A percentile compares a stretch with the other conserved stretches of the same genome.
Conservation (phyloP, 2,888 invertebrate genomes). For the Julus scanicus region DNA sequence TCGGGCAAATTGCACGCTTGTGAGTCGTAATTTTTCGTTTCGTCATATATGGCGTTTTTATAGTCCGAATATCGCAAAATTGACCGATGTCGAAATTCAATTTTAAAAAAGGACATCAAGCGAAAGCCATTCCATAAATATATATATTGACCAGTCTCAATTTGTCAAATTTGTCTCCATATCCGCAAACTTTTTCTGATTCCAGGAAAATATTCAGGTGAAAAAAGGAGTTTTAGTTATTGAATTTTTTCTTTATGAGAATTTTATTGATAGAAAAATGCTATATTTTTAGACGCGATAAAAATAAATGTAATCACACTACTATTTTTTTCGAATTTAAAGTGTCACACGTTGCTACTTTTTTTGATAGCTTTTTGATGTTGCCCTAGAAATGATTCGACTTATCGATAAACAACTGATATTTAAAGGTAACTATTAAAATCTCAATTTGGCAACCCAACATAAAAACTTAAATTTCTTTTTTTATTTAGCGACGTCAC, state of each 20-base stretch:
- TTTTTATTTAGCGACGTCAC: too few species aligned
- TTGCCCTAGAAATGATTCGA: not conserved
- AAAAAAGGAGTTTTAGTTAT: not conserved
- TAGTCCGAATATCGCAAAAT: not conserved
- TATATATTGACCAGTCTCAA: slow-evolving; percentile 3
- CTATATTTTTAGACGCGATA: not conserved
- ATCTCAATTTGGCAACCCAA: too few species aligned
- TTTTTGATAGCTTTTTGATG: not conserved
- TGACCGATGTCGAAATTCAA: not conserved
- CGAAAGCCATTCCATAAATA: not conserved
- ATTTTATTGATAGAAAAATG: not conserved
- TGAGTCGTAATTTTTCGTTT: not conserved
- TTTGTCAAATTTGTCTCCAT: not conserved
- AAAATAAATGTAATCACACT: not conserved
- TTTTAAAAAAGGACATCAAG: not conserved
- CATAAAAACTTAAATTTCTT: too few species aligned
- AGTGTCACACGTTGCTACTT: not conserved
- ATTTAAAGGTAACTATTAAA: too few species aligned
- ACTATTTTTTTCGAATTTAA: not conserved
- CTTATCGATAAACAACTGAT: too few species aligned
- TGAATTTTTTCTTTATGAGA: not conserved
- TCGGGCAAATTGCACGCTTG: not conserved
- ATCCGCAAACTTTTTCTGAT: not conserved
- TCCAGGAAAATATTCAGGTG: not conserved
- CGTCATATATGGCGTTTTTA: not conserved